Evolutionary conservation across 2,888 invertebrate species (phyloP).

Genomic region (Eucriotettix oculatus): DNA sequence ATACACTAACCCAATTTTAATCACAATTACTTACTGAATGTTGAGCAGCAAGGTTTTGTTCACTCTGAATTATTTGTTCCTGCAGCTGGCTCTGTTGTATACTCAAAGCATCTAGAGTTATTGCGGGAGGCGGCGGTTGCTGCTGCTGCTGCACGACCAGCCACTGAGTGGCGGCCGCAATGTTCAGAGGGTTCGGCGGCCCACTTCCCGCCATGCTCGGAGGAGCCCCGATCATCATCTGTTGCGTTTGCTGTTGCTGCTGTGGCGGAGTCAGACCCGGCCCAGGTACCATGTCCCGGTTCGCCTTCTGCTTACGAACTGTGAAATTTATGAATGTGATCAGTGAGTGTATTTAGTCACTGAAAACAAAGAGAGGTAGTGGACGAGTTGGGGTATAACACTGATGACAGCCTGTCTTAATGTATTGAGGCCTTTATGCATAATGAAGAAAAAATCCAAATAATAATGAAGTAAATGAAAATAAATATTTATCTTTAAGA

Average conservation of each 20-base stretch:
- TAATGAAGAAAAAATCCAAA: no score
- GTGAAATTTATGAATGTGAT: background rate
- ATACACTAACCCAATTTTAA: background rate
- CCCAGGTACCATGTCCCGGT: conserved; percentile 13
- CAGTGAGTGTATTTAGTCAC: no score
- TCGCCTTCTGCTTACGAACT: conserved; percentile 21
- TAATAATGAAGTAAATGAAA: no score
- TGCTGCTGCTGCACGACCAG: conserved; percentile 24
- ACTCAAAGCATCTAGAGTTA: conserved; percentile 29
- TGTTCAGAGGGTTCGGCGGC: conserved; percentile 9
- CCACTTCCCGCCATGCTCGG: conserved; percentile 5
- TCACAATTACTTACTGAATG: conserved; percentile 52
- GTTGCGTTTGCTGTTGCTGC: background rate
- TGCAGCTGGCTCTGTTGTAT: conserved; percentile 35
- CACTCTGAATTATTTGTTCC: conserved; percentile 90
- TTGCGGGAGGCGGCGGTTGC: conserved; percentile 25
- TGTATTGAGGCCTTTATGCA: no score
- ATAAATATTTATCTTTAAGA: no score
- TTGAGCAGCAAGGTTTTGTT: conserved; percentile 89
- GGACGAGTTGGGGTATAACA: no score
- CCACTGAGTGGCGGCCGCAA: conserved; percentile 15
- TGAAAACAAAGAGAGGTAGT: no score
- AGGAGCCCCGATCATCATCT: conserved; percentile 2
- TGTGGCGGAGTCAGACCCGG: conserved; percentile 1
- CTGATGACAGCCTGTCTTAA: no score